phyloP scores from a whole-genome alignment of 2,797 vertebrate genomes.

The Hyperoplus immaculatus region DNA sequence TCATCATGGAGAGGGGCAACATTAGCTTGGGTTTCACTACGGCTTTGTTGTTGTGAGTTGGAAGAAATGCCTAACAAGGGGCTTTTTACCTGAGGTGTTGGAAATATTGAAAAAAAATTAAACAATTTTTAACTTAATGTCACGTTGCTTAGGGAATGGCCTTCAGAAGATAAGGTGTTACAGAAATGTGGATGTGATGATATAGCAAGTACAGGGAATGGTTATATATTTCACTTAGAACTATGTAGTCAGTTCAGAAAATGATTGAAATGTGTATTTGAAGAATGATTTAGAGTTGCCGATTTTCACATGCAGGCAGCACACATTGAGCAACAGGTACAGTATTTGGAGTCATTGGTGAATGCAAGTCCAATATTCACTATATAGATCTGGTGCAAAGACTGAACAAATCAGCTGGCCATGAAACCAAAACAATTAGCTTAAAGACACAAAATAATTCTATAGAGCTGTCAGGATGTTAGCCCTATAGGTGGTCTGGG shows the following conservation, averaged over 20 bases:
- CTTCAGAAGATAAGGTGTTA: background rate
- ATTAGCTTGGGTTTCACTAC: background rate
- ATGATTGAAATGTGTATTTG: background rate
- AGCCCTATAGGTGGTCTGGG: slow-evolving; percentile 33
- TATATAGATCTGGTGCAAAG: too few species aligned
- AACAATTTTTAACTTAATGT: background rate
- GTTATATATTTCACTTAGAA: background rate
- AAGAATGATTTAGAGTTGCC: background rate
- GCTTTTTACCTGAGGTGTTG: background rate
- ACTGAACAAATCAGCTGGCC: background rate
- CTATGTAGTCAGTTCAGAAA: background rate
- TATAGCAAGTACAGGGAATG: background rate
- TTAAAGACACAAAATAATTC: background rate
- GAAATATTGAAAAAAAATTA: background rate
- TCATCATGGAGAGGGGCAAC: background rate
- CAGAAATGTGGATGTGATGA: background rate
- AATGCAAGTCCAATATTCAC: background rate
- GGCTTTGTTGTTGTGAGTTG: background rate
- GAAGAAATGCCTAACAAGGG: background rate
- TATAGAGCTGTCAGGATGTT: background rate
- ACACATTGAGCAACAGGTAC: background rate
- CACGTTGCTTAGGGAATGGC: background rate
- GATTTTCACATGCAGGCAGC: background rate
- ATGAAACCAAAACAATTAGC: background rate
- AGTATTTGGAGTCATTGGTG: background rate